Conservation (phyloP, 2,113 vertebrate genomes). For the Oplegnathus fasciatus region DNA sequence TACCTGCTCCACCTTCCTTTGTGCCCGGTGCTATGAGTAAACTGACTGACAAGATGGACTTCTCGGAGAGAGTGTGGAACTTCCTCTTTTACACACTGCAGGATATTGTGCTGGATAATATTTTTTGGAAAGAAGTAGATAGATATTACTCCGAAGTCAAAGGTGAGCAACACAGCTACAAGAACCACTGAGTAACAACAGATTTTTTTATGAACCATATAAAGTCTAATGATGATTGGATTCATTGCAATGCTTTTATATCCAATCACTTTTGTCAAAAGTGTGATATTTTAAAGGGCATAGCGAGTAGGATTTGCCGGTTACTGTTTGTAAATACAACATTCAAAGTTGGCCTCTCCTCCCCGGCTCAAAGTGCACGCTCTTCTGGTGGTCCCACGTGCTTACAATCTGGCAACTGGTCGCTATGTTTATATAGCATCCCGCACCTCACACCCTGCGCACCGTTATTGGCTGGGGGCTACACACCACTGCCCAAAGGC, state of each 20-base stretch:
- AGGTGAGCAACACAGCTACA: conserved; percentile 67
- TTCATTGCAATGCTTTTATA: background rate
- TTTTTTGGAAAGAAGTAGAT: conserved; percentile 55
- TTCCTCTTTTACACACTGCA: conserved; percentile 70
- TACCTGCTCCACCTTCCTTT: conserved; percentile 81
- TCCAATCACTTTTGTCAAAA: background rate
- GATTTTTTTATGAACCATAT: background rate
- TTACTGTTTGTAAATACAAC: too few relatives aligned
- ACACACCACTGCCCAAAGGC: too few relatives aligned
- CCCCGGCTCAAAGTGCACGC: too few relatives aligned
- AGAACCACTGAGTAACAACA: background rate
- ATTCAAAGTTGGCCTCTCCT: too few relatives aligned
- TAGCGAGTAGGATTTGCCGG: too few relatives aligned
- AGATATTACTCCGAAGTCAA: conserved; percentile 80
- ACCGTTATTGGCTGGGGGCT: too few relatives aligned
- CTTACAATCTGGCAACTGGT: too few relatives aligned
- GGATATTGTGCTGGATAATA: conserved; percentile 37
- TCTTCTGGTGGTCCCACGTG: too few relatives aligned
- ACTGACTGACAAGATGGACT: conserved; percentile 83
- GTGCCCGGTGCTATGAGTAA: conserved; percentile 79
- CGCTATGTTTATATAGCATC: too few relatives aligned
- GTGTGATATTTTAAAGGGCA: background rate
- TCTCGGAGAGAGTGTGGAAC: conserved; percentile 79
- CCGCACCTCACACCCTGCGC: too few relatives aligned
- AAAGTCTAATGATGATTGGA: background rate